Conservation (phyloP, 1,140 invertebrate genomes). For the Helicoverpa armigera region DNA sequence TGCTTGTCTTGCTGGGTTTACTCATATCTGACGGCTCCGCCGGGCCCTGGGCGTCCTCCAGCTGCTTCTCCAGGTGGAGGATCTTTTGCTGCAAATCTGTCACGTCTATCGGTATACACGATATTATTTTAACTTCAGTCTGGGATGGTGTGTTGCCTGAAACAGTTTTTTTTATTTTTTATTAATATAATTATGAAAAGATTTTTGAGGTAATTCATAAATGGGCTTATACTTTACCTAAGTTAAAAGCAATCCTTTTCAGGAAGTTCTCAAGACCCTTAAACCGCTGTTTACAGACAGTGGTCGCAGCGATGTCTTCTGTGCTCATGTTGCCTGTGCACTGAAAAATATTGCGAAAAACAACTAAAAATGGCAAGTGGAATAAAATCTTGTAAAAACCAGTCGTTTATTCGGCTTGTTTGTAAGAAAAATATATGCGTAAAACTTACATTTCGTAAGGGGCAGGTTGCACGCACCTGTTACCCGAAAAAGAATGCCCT, state of each 20-base stretch:
- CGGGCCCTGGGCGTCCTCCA: slow-evolving; percentile 57
- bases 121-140: slow-evolving; percentile 83
- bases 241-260: slow-evolving; percentile 77
- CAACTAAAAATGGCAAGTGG: neutral
- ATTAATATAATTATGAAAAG: too few species aligned
- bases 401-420: too few species aligned
- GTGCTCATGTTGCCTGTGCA: slow-evolving; percentile 65
- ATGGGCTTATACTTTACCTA: slow-evolving; percentile 62
- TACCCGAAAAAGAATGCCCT: neutral
- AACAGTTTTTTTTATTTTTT: slow-evolving; percentile 24
- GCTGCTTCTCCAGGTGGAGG: slow-evolving; percentile 69
- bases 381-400: neutral
- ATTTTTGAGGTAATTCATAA: slow-evolving; percentile 5
- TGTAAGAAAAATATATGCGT: neutral
- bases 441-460: slow-evolving; percentile 1
- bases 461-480: slow-evolving; percentile 12
- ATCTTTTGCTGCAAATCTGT: slow-evolving; percentile 81
- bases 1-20: neutral
- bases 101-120: slow-evolving; percentile 82
- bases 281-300: slow-evolving; percentile 65
- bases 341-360: neutral
- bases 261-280: slow-evolving; percentile 80
- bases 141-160: slow-evolving; percentile 79
- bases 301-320: slow-evolving; percentile 57
- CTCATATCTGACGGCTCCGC: neutral